Evolutionary conservation across 2,113 vertebrate species (phyloP).

Genomic region (Phalacrocorax aristotelis): DNA sequence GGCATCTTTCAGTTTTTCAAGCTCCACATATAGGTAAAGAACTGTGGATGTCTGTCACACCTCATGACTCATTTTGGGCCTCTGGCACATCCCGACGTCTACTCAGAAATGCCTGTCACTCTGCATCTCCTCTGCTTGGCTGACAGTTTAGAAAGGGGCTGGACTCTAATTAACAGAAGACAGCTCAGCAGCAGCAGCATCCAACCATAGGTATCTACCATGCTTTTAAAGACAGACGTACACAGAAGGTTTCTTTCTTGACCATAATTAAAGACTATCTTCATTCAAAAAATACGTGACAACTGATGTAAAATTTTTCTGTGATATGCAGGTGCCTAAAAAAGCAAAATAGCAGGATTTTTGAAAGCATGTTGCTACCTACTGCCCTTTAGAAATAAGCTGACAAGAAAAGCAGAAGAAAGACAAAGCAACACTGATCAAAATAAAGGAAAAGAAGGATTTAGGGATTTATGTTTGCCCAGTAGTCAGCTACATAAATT

Average conservation of each 20-base stretch:
- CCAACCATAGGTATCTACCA: background rate
- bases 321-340: background rate
- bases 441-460: constrained; percentile 29
- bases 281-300: background rate
- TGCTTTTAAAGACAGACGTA: background rate
- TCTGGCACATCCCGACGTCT: background rate
- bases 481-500: constrained; percentile 10
- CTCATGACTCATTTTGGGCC: background rate
- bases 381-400: background rate
- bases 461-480: constrained; percentile 11
- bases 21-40: background rate
- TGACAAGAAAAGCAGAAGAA: constrained; percentile 7
- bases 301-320: background rate
- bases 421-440: constrained; percentile 3
- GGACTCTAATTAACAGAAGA: background rate
- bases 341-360: background rate
- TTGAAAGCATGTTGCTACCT: background rate
- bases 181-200: background rate
- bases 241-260: background rate
- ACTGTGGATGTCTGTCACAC: background rate
- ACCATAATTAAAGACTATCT: background rate
- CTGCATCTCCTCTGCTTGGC: background rate
- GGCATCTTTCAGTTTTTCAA: background rate
- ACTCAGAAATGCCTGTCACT: constrained; percentile 23
- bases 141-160: constrained; percentile 1